Base-by-base conservation (phyloP, 2,888 invertebrate species). In the Nomada fabriciana region DNA sequence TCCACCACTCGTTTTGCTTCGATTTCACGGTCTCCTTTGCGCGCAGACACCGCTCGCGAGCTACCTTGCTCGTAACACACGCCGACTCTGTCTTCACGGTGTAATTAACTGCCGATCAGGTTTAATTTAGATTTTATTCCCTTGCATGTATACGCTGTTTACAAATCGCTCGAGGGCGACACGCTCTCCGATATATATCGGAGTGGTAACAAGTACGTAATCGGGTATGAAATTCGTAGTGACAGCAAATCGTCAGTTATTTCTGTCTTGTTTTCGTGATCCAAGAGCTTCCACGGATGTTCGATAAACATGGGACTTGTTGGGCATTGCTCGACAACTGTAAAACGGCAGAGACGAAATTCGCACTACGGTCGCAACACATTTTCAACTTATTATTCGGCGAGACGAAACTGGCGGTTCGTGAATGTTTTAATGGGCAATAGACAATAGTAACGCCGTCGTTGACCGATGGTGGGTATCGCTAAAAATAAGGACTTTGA, bases 401-500 rank as follows among this genome's bases (percentile, higher is more conserved):
- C 15, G 47, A 15, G 25, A 64, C 13, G 25, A 23, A 25, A 18
- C 13, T 9, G 20, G 20, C 15, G 29, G 10, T 5, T n/a, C 15
- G 47, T 36, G 52, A 42, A 20, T 52, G 50, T 15, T 64, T 57
- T 63, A 67, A 78, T 29, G 11, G 43, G 70, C 76, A 59, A 86
- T 86, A 87, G 88, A 90, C 90, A 90, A 90, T 89, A 89, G 87
- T 70, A 77, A 52, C 47, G 70, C 57, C 87, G 74, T 76, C 81
- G 83, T 78, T 80, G 74, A 84, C 81, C 76, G 76, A 77, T 72
- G 87, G 88, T 86, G 86, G 81, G 84, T 67, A 65, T 72, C 20
- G 88, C 92, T 93, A 93, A 93, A 92, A 93, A 93, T 93, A 88
- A 83, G 86, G 78, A 82, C 89, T 90, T 89, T 86, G 89, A 86